Base-by-base conservation (phyloP, 2,888 invertebrate genomes). In the Syritta pipiens region DNA sequence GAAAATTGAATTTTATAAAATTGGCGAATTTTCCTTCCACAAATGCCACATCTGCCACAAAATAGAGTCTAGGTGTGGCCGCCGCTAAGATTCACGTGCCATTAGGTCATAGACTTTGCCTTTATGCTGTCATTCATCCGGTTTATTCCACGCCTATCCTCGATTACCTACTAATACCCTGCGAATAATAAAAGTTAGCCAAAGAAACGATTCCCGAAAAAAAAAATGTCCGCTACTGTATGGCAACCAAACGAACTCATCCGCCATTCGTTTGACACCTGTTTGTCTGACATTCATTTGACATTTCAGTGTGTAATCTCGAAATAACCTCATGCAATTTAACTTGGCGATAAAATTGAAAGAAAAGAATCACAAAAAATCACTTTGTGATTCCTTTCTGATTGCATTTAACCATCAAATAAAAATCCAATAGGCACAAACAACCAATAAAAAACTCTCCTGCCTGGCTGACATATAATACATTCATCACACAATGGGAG, bases 401-500 rank as follows among this genome's bases (percentile, higher is more conserved):
- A 46, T 37, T 46, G 37, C 46, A 76, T 69, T 59, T 69, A 59
- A 40, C 9, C 4, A 40, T 4, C 49, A 28, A 35, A 46, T 46
- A 74, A 67, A 35, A 19, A 19, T 9, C 28, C 46, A 49, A 37
- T 14, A 42, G 22, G 4, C 22, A 32, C 12, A 32, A 30, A 32
- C 14, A 55, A 69, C 30, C 26, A 6, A 5, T 1, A 42, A 24
- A 28, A 19, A 17, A 7, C 22, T 32, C 32, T 60, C 55, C 17
- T 24, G 19, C 59, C 4, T 37, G 44, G 32, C 48, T 67, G 59
- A 71, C 69, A 65, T 32, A 28, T 28, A 20, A 40, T 40, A 40
- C 1, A 28, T 49, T 22, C 10, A 20, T 32, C 49, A 49, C 67
- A 42, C 57, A 63, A 81, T 81, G 81, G 81, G 81, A 44, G 94